phyloP scores from a whole-genome alignment of 2,113 vertebrate genomes.

The Paracanthobrama guichenoti region DNA sequence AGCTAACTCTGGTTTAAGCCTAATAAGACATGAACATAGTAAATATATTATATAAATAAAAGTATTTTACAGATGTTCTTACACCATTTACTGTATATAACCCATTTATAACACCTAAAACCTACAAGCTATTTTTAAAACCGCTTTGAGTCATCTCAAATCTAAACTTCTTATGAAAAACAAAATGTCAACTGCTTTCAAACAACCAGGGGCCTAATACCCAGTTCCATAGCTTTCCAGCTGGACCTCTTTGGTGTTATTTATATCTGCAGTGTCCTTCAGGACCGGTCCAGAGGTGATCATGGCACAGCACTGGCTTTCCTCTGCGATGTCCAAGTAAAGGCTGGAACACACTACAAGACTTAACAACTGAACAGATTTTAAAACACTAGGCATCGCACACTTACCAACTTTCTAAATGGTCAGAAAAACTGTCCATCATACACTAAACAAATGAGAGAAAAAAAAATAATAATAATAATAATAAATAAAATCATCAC shows the following conservation, averaged over 20 bases:
- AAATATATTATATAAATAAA: neutral
- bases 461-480: too few species aligned
- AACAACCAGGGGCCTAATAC: slow-evolving; percentile 15
- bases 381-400: too few species aligned
- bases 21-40: neutral
- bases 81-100: neutral
- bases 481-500: too few species aligned
- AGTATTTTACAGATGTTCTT: neutral
- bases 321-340: neutral
- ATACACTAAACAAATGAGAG: too few species aligned
- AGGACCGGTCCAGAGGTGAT: slow-evolving; percentile 24
- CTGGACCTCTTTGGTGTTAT: slow-evolving; percentile 69
- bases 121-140: neutral
- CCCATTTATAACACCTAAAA: neutral
- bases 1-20: neutral
- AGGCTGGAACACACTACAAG: neutral
- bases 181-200: neutral
- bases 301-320: slow-evolving; percentile 22
- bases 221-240: slow-evolving; percentile 50
- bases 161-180: neutral
- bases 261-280: slow-evolving; percentile 73
- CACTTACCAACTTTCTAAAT: too few species aligned
- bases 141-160: neutral
- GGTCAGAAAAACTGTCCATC: too few species aligned
- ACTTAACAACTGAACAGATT: neutral